phyloP scores from a whole-genome alignment of 2,888 invertebrate species.

The Schizaphis graminum region DNA sequence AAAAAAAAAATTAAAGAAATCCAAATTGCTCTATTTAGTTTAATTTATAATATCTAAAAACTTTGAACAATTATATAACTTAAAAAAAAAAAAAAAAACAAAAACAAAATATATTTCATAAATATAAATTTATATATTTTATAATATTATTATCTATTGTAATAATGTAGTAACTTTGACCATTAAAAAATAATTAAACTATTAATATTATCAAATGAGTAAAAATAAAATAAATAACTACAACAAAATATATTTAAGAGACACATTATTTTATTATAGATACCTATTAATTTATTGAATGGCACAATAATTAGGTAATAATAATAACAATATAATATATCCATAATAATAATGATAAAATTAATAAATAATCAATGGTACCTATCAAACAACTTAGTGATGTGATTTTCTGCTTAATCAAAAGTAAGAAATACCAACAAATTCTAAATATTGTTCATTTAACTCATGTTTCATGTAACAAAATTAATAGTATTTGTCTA shows the following conservation, averaged over 20 bases:
- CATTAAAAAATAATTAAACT: constrained; percentile 63
- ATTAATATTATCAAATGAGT: constrained; percentile 57
- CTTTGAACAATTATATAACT: constrained; percentile 62
- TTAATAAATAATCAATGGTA: constrained; percentile 60
- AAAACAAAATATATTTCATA: constrained; percentile 19
- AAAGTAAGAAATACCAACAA: constrained; percentile 20
- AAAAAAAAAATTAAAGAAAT: constrained; percentile 41
- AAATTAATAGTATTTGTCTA: constrained; percentile 38
- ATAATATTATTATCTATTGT: constrained; percentile 40
- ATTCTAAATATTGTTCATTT: constrained; percentile 26
- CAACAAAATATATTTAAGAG: constrained; percentile 59
- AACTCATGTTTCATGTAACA: constrained; percentile 28
- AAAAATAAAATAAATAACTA: constrained; percentile 61
- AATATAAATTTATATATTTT: constrained; percentile 29
- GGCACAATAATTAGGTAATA: constrained; percentile 62
- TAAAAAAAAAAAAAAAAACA: constrained; percentile 51
- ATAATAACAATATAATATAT: constrained; percentile 40
- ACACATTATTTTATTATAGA: constrained; percentile 50
- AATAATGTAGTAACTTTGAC: constrained; percentile 65
- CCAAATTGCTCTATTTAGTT: constrained; percentile 46
- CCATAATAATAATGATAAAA: constrained; percentile 48
- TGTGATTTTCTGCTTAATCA: constrained; percentile 52
- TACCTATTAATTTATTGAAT: constrained; percentile 62
- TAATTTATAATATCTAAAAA: constrained; percentile 61
- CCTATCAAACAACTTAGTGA: constrained; percentile 44